Base-by-base conservation (phyloP, 92 coral and sea anemone species). In the Epizoanthus fatuus region DNA sequence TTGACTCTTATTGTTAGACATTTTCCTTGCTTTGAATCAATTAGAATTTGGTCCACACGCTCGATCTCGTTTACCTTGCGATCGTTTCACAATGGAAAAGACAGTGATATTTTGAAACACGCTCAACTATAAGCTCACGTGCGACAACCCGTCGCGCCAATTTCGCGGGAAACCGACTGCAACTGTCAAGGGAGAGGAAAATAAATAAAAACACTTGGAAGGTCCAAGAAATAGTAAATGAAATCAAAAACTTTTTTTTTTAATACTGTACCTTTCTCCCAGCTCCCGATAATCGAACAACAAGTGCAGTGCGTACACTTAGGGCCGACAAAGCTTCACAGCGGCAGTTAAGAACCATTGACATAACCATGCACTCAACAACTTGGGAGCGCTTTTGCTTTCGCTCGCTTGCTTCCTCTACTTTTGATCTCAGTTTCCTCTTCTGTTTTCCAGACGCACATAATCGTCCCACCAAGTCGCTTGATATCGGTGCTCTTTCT, bases 401-500 rank as follows among this genome's bases (percentile, higher is more conserved):
- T 55, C 60, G 60, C 60, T 55, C 60, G 60, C 60, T 55, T 55
- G 60, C 60, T 55, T 55, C 60, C 60, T 55, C 60, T 16, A 55
- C 60, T 55, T 55, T 55, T 55, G 60, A 55, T 55, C 60, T 55
- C 60, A 12, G 60, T 55, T 55, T 55, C 60, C 60, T 55, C 60
- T 55, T 55, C 60, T 55, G 60, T 12, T 55, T 12, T 16, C 60
- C 60, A 12, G 60, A 55, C 60, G 7, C 60, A 55, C 60, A 55
- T 55, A 58, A 58, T 58, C 63, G 63, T 58, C 63, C 63, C 63
- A 58, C 19, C 63, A 58, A 58, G 63, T 58, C 63, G 63, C 63
- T 58, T 58, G 63, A 58, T 58, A 58, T 58, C 63, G 63, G 63
- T 58, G 63, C 63, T 58, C 63, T 58, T 58, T 58, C 63, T 58